These are phyloP conservation scores for Irena cyanogastra DNA, from an alignment of 2,113 vertebrate genomes.

Conservation along the genomic window DNA sequence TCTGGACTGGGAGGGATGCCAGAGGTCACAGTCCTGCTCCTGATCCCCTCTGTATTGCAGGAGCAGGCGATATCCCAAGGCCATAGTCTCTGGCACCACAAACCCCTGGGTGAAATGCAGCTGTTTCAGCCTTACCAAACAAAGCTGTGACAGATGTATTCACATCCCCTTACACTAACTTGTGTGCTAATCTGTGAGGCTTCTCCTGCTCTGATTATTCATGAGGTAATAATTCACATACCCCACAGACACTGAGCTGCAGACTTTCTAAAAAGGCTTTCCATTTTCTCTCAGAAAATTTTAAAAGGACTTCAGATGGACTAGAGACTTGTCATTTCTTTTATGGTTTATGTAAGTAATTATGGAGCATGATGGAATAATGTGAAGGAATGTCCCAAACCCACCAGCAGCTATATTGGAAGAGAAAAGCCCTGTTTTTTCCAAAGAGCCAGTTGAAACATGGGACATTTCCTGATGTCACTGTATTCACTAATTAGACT, in stretches of 20 bases:
- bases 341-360: background rate
- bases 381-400: background rate
- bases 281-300: background rate
- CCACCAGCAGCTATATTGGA: background rate
- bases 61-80: accelerated
- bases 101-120: background rate
- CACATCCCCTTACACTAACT: background rate
- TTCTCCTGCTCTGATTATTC: conserved; percentile 22
- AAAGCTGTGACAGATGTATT: background rate
- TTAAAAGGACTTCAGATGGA: background rate
- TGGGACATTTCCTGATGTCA: accelerated
- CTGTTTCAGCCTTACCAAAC: background rate
- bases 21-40: background rate
- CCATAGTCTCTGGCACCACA: accelerated
- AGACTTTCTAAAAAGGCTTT: background rate
- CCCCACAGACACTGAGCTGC: background rate
- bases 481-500: background rate
- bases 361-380: background rate
- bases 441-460: background rate
- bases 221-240: background rate
- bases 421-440: background rate
- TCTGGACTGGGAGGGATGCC: background rate
- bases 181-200: background rate
- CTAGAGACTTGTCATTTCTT: background rate
- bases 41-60: background rate